Evolutionary conservation across 2,113 vertebrate genomes (phyloP).

Genomic region (Sphaerodactylus townsendi): DNA sequence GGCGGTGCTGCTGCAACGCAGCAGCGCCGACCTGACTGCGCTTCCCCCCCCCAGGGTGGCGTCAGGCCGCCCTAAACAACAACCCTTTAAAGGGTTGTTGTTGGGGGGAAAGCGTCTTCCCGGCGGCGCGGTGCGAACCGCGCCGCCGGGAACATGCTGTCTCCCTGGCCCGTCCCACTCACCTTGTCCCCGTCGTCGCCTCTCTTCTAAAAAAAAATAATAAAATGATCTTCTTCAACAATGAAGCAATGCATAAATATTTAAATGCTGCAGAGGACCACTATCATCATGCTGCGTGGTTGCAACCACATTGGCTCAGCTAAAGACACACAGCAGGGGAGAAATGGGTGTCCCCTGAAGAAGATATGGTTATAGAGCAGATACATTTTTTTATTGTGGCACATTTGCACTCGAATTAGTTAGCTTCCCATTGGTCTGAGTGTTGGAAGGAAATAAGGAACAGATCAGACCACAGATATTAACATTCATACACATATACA

Average conservation of each 20-base stretch:
- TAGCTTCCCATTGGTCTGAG: constrained; percentile 3
- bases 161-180: too few species aligned
- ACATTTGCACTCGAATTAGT: constrained; percentile 48
- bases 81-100: too few species aligned
- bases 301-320: constrained; percentile 11
- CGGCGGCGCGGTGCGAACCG: too few species aligned
- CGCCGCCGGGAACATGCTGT: too few species aligned
- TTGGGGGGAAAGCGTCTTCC: too few species aligned
- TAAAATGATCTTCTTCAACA: background rate
- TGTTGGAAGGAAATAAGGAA: background rate
- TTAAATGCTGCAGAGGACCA: constrained; percentile 35
- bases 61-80: too few species aligned
- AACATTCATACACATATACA: background rate
- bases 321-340: constrained; percentile 34
- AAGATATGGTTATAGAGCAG: constrained; percentile 31
- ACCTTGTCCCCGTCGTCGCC: too few species aligned
- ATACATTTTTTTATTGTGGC: constrained; percentile 23
- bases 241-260: background rate
- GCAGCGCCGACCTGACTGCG: too few species aligned
- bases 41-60: too few species aligned
- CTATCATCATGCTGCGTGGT: constrained; percentile 26
- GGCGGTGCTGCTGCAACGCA: too few species aligned
- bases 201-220: too few species aligned
- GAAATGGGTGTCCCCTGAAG: constrained; percentile 39
- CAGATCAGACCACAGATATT: background rate